Evolutionary conservation across 1,140 invertebrate genomes (phyloP), one percentile per base, ranked within the genome.

Genomic region (Ips nitidus): DNA sequence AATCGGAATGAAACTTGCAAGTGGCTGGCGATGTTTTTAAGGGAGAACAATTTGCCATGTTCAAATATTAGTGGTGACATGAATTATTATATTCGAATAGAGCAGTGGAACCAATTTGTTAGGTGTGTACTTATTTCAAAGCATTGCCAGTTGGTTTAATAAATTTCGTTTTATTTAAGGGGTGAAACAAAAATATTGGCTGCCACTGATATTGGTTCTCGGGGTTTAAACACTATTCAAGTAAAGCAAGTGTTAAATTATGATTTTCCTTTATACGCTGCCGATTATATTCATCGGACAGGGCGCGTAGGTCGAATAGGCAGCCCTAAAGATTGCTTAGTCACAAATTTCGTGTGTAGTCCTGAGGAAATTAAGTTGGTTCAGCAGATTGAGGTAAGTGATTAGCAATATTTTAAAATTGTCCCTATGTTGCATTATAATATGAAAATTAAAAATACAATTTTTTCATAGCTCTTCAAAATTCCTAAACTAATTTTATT

Each of bases 261-360:
- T 80, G 95, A 98, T 77, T 97, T 98, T 77, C 96, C 96, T 0
- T 75, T 87, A 1, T 91, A 91, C 79, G 89, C 94, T 1, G 88
- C 94, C 2, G 95, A 98, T 79, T 98, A 98, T 79, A 90, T 98
- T 59, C 96, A 98, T 82, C 85, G 96, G 61, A 90, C 90, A 76
- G 97, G 97, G 1, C 84, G 97, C 74, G 93, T 93, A 41, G 96
- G 95, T 8, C 84, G 97, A 70, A 80, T 96, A n/a, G 92, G 94
- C 1, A 90, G 87, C 58, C 78, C 82, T 2, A 76, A 76, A 1
- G 76, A 83, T 70, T 90, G 91, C 55, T 74, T 81, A 55, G 87
- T 97, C 0, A 93, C 91, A 0, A 97, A 90, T 82, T 90, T 97
- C 64, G 84, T 98, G 7, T 82, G 86, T 2, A 84, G 85, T 65